These are phyloP conservation scores for Diploscapter pachys DNA, from an alignment of 1,140 invertebrate genomes.

Conservation along the genomic window DNA sequence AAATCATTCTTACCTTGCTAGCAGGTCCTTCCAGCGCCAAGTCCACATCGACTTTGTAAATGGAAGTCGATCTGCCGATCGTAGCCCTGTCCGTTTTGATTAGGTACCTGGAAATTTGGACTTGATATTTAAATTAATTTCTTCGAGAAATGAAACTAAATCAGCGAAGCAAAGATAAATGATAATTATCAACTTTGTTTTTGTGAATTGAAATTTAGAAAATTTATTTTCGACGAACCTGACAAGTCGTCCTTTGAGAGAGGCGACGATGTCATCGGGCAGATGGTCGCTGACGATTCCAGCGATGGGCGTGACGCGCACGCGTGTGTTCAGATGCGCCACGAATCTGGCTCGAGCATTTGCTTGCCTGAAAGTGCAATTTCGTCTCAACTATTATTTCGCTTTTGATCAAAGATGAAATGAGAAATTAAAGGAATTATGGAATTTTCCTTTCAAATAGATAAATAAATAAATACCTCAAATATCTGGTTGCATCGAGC, in stretches of 20 bases:
- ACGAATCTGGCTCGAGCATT: background rate
- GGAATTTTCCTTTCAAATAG: background rate
- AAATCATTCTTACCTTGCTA: conserved; percentile 62
- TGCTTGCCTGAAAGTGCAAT: background rate
- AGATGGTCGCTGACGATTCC: conserved; percentile 31
- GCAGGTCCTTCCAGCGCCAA: conserved; percentile 71
- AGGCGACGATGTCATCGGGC: conserved; percentile 3
- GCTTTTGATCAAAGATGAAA: background rate
- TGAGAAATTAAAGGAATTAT: background rate
- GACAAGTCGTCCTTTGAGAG: no score
- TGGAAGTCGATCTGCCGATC: conserved; percentile 76
- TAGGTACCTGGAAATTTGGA: no score
- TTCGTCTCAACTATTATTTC: background rate
- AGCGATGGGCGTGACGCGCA: background rate
- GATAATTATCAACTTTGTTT: no score
- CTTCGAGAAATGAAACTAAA: no score
- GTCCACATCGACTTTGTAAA: conserved; percentile 88
- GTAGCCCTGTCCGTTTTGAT: no score
- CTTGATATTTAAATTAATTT: no score
- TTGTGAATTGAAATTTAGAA: no score
- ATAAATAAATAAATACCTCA: background rate
- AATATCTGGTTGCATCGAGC: background rate
- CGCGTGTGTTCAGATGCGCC: background rate
- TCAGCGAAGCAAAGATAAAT: no score
- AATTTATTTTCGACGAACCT: no score